These are phyloP conservation scores for Brienomyrus brachyistius DNA, from an alignment of 2,113 vertebrate species.

Conservation along the genomic window DNA sequence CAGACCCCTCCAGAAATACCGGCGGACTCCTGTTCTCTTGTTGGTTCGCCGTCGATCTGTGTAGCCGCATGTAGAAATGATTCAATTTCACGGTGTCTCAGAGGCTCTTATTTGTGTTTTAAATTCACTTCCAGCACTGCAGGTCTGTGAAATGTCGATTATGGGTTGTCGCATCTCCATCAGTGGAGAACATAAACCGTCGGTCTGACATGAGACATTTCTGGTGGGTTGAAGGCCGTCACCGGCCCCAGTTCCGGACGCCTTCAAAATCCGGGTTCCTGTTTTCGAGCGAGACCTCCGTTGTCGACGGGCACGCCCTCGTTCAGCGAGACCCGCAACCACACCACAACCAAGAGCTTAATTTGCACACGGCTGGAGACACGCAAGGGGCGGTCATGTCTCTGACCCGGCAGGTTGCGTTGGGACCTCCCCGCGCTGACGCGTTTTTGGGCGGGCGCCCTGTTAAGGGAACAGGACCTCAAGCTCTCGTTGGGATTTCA, in stretches of 20 bases:
- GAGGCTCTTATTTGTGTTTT: background rate
- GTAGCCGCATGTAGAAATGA: background rate
- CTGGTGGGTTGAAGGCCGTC: background rate
- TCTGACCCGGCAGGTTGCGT: background rate
- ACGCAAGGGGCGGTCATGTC: background rate
- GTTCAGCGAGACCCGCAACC: background rate
- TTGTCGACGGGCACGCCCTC: background rate
- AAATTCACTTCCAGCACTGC: conserved; percentile 1
- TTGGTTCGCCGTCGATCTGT: background rate
- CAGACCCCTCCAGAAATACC: background rate
- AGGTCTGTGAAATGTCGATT: conserved; percentile 1
- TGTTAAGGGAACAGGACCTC: background rate
- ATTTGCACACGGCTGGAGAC: background rate
- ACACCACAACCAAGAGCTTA: background rate
- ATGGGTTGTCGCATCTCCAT: background rate
- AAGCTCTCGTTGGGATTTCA: conserved; percentile 3
- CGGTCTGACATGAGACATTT: background rate
- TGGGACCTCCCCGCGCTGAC: background rate
- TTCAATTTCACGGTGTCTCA: background rate
- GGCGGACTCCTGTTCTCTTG: background rate
- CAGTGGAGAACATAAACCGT: background rate
- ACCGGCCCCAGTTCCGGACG: background rate
- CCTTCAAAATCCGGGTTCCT: background rate
- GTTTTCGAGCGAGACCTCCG: background rate
- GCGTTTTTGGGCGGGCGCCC: background rate